A percentile compares a stretch with the other conserved stretches of the same genome.
phyloP scores from a whole-genome alignment of 2,888 invertebrate species.

The Phyto melanocephala region DNA sequence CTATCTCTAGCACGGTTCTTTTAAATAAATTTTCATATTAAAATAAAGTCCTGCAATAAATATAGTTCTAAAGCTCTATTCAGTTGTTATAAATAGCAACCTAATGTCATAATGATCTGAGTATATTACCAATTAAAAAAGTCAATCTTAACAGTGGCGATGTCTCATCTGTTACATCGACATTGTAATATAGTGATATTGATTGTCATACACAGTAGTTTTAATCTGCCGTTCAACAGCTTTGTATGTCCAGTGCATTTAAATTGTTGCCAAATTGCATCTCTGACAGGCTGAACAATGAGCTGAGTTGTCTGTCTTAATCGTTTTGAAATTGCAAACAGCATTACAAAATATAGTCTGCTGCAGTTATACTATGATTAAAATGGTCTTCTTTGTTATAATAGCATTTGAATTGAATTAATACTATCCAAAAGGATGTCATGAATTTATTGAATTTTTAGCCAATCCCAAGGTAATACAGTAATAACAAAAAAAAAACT shows the following conservation, averaged over 20 bases:
- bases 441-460: not conserved
- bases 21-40: too few relatives aligned
- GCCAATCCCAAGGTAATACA: not conserved
- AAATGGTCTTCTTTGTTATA: not conserved
- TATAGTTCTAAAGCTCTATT: too few relatives aligned
- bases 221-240: too few relatives aligned
- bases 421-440: not conserved
- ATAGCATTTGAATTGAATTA: conserved; percentile 18
- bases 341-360: not conserved
- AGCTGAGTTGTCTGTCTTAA: conserved; percentile 24
- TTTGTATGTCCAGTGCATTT: not conserved
- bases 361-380: not conserved
- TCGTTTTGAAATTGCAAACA: conserved; percentile 17
- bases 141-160: too few relatives aligned
- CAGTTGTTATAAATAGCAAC: too few relatives aligned
- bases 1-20: too few relatives aligned
- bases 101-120: too few relatives aligned
- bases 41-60: too few relatives aligned
- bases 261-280: not conserved
- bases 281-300: not conserved
- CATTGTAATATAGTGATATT: too few relatives aligned
- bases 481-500: not conserved
- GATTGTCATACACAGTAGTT: too few relatives aligned
- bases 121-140: too few relatives aligned
- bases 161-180: too few relatives aligned